Conservation (phyloP, 92 coral and sea anemone species). For the Epizoanthus illoricatus region DNA sequence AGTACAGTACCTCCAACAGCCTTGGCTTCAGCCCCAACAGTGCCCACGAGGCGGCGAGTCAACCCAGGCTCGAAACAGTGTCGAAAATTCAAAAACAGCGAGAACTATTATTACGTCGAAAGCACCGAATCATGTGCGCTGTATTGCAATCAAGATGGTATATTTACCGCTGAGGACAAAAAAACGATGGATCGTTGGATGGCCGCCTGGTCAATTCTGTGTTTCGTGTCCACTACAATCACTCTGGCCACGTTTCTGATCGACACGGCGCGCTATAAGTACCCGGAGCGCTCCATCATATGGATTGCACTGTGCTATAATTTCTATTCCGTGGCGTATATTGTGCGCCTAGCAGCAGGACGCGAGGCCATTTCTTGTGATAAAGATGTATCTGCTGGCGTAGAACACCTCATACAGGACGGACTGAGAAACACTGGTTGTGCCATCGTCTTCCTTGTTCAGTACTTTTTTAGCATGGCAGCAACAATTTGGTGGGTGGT, state of each 20-base stretch:
- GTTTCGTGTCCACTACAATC: conserved; percentile 77
- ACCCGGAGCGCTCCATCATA: conserved; percentile 91
- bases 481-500: conserved; percentile 99
- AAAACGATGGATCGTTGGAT: conserved; percentile 86
- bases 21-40: conserved; percentile 17
- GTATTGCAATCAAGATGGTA: conserved; percentile 88
- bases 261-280: conserved; percentile 83
- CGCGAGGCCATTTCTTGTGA: conserved; percentile 90
- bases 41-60: conserved; percentile 31
- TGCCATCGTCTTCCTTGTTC: conserved; percentile 84
- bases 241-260: conserved; percentile 83
- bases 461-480: conserved; percentile 98
- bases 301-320: conserved; percentile 90
- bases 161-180: conserved; percentile 72
- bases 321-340: conserved; percentile 83
- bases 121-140: conserved; percentile 90
- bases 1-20: conserved; percentile 33
- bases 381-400: conserved; percentile 57
- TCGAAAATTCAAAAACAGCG: conserved; percentile 86
- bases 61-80: conserved; percentile 76
- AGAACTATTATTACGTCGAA: conserved; percentile 76
- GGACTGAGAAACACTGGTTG: conserved; percentile 96
- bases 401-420: conserved; percentile 83
- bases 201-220: conserved; percentile 85
- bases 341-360: conserved; percentile 83